phyloP scores from a whole-genome alignment of 1,140 invertebrate genomes.

The Patella vulgata region DNA sequence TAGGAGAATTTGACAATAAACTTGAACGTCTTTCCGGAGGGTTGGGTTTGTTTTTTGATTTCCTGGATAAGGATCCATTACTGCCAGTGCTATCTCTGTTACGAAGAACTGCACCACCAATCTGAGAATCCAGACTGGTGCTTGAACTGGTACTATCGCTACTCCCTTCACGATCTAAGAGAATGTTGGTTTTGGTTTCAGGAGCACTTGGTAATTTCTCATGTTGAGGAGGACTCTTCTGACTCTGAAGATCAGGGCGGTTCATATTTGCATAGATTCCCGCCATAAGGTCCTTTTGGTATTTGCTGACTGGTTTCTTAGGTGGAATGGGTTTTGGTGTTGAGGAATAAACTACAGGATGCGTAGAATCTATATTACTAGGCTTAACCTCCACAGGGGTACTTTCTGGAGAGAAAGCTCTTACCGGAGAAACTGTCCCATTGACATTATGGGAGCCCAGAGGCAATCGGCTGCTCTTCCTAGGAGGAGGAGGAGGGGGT shows the following conservation, averaged over 20 bases:
- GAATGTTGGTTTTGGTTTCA: neutral
- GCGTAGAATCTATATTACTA: neutral
- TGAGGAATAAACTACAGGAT: conserved; percentile 15
- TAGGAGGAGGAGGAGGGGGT: conserved; percentile 41
- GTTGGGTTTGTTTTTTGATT: too few relatives aligned
- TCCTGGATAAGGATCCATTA: too few relatives aligned
- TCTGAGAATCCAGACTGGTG: conserved; percentile 36
- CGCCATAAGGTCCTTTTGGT: conserved; percentile 33
- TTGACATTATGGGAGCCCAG: neutral
- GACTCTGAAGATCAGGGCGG: conserved; percentile 31
- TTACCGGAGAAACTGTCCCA: conserved; percentile 8
- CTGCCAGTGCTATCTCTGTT: too few relatives aligned
- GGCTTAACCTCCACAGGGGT: neutral
- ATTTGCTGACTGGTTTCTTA: conserved; percentile 29
- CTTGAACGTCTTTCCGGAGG: too few relatives aligned
- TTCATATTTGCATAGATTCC: conserved; percentile 40
- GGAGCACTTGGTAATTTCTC: neutral
- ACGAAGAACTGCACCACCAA: conserved; percentile 11
- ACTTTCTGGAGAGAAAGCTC: neutral
- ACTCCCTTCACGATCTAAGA: conserved; percentile 24
- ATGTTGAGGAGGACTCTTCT: conserved; percentile 16
- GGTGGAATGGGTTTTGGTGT: conserved; percentile 28
- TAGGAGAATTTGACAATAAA: too few relatives aligned
- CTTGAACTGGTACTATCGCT: conserved; percentile 38
- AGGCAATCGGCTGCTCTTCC: conserved; percentile 29